Conservation (phyloP, 92 coral and sea anemone species). For the Parazoanthus darwini region DNA sequence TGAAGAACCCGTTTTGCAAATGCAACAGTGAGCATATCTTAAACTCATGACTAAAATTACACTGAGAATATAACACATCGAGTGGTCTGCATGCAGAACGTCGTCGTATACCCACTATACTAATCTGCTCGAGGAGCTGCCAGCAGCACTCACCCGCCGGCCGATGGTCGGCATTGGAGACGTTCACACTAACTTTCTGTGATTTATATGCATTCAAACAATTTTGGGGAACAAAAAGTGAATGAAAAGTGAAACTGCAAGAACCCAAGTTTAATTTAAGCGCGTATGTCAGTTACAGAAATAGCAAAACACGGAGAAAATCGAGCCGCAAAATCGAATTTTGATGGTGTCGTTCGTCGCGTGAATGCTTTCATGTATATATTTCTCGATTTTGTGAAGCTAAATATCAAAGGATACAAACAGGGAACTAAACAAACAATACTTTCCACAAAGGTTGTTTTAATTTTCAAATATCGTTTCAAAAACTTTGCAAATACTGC, state of each 20-base stretch:
- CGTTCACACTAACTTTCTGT: neutral
- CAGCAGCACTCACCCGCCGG: neutral
- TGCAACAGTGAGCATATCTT: conserved; percentile 1
- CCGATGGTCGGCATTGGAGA: neutral
- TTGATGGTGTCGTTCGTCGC: neutral
- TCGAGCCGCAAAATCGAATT: neutral
- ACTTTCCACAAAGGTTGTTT: neutral
- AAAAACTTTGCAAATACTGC: neutral
- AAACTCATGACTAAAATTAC: neutral
- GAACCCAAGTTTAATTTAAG: neutral
- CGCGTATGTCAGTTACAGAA: neutral
- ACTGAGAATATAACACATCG: neutral
- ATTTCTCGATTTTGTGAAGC: neutral
- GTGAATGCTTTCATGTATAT: neutral
- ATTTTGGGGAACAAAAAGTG: neutral
- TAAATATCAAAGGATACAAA: neutral
- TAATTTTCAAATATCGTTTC: neutral
- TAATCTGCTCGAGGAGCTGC: neutral
- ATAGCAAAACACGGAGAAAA: neutral
- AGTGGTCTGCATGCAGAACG: neutral
- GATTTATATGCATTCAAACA: neutral
- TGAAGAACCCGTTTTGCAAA: conserved; percentile 7
- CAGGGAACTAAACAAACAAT: neutral
- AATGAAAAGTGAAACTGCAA: conserved; percentile 13
- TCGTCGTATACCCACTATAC: neutral